Conservation (phyloP, 1,140 invertebrate species). For the Battus philenor region DNA sequence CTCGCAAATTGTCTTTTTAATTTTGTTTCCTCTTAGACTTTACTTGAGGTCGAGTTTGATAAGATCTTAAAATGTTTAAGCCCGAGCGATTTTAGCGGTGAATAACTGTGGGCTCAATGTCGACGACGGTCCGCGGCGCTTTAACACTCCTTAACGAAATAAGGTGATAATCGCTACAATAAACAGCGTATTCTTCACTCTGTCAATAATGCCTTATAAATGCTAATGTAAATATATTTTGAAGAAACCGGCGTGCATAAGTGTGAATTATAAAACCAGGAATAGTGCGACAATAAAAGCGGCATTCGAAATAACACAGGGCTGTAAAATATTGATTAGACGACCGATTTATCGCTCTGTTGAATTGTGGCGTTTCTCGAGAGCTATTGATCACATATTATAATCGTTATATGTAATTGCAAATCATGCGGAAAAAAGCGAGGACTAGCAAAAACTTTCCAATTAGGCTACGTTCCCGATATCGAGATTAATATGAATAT, state of each 20-base stretch:
- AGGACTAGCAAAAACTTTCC: slow-evolving; percentile 32
- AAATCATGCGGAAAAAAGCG: slow-evolving; percentile 51
- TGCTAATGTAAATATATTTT: not conserved
- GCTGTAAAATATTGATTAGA: slow-evolving; percentile 57
- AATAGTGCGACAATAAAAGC: no score
- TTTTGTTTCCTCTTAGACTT: slow-evolving; percentile 29
- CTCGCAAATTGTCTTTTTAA: slow-evolving; percentile 24
- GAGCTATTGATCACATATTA: slow-evolving; percentile 44
- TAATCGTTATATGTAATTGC: slow-evolving; percentile 57
- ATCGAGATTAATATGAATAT: slow-evolving; percentile 57
- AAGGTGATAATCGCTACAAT: slow-evolving; percentile 1
- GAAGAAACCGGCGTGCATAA: not conserved
- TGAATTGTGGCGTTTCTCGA: slow-evolving; percentile 36
- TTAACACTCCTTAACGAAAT: slow-evolving; percentile 1
- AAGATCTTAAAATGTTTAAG: slow-evolving; percentile 23
- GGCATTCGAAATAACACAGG: no score
- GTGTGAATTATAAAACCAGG: no score
- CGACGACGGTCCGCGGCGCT: not conserved
- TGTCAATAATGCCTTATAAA: not conserved
- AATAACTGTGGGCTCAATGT: slow-evolving; percentile 13
- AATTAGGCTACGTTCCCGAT: slow-evolving; percentile 30
- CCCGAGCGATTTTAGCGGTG: slow-evolving; percentile 20
- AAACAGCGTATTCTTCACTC: not conserved
- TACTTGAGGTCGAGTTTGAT: slow-evolving; percentile 32
- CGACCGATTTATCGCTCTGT: slow-evolving; percentile 46